Conservation (phyloP, 2,888 invertebrate genomes). For the Cremastinae sp. region DNA sequence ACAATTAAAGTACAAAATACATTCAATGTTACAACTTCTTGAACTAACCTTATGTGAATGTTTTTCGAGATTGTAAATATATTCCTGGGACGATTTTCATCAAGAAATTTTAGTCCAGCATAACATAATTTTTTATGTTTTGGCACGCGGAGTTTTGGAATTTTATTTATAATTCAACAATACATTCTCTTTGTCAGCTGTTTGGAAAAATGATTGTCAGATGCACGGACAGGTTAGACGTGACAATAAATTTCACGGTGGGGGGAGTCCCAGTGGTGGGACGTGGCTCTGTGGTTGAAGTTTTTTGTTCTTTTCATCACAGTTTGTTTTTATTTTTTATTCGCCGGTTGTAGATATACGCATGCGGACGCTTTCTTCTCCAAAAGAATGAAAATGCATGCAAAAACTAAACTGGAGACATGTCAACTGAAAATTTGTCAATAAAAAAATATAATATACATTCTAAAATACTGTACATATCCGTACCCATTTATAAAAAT, state of each 20-base stretch:
- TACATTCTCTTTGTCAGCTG: conserved; percentile 34
- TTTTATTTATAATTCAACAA: conserved; percentile 14
- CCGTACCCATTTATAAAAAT: no score
- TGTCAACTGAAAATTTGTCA: no score
- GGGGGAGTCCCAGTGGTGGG: not conserved
- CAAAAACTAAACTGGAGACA: no score
- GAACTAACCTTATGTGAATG: conserved; percentile 46
- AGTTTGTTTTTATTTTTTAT: no score
- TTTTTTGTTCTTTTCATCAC: no score
- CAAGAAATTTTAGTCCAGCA: conserved; percentile 1
- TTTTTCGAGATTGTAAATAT: conserved; percentile 10
- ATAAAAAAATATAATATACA: no score
- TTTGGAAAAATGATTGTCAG: not conserved
- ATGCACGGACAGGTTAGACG: not conserved
- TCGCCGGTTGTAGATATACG: no score
- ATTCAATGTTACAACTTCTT: no score
- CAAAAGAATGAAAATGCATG: no score
- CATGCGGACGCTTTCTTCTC: no score
- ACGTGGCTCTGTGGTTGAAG: not conserved
- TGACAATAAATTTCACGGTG: not conserved
- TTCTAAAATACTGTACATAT: no score
- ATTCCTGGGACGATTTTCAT: conserved; percentile 12
- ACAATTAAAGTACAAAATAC: no score
- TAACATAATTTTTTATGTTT: conserved; percentile 49
- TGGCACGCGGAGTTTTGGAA: conserved; percentile 29